Evolutionary conservation across 2,797 vertebrate genomes (phyloP).

Genomic region (Eulemur coronatus): DNA sequence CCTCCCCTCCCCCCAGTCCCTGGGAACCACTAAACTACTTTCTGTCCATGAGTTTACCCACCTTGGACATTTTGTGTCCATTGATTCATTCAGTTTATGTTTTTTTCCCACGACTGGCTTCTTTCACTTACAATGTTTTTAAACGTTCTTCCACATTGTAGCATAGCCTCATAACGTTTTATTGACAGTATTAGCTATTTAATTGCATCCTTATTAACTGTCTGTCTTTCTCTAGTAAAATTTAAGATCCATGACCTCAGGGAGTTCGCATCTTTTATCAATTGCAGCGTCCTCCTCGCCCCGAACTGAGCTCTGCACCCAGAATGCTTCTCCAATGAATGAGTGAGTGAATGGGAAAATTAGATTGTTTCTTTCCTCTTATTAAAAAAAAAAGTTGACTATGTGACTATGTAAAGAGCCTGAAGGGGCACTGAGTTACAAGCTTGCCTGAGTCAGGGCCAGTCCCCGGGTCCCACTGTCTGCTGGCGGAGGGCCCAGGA

Average conservation of each 20-base stretch:
- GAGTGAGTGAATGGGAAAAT: not conserved
- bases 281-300: rapidly evolving
- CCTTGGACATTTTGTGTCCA: not conserved
- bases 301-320: not conserved
- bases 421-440: rapidly evolving
- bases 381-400: not conserved
- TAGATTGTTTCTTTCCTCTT: not conserved
- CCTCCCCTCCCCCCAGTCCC: rapidly evolving
- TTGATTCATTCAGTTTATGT: too few species aligned
- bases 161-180: not conserved
- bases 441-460: not conserved
- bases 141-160: rapidly evolving
- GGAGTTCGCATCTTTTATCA: not conserved
- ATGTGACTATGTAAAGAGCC: not conserved
- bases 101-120: not conserved
- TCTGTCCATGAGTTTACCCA: not conserved
- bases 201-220: not conserved
- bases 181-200: not conserved
- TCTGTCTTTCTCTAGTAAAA: not conserved
- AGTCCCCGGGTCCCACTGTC: not conserved
- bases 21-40: not conserved
- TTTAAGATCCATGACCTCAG: not conserved
- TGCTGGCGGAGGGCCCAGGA: rapidly evolving
- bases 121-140: not conserved
- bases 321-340: not conserved